Evolutionary conservation across 2,797 vertebrate genomes (phyloP).

Genomic region (Caiman crocodilus): DNA sequence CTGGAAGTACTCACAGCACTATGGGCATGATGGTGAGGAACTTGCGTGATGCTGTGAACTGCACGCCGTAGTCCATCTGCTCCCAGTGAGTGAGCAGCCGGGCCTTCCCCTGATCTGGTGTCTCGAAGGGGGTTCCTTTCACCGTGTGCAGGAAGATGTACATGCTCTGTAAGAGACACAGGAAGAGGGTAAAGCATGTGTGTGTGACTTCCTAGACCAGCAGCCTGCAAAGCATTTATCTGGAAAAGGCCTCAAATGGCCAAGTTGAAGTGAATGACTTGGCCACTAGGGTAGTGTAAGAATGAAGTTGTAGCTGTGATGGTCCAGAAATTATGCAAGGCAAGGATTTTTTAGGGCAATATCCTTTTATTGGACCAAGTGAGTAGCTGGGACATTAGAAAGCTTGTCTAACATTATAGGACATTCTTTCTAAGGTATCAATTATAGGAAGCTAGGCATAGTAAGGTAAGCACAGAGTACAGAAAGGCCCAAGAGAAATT

Average conservation of each 20-base stretch:
- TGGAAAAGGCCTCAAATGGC: background rate
- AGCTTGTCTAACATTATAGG: no score
- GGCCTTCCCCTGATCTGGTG: conserved; percentile 95
- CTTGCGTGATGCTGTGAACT: conserved; percentile 96
- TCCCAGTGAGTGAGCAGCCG: conserved; percentile 97
- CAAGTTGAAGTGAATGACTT: background rate
- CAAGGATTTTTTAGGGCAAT: no score
- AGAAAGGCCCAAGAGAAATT: no score
- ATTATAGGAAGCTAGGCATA: no score
- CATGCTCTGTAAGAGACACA: conserved; percentile 88
- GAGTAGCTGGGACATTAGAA: no score
- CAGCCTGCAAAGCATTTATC: background rate
- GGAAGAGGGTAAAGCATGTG: accelerated
- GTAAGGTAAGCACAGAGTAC: no score
- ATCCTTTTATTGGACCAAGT: no score
- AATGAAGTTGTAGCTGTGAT: no score
- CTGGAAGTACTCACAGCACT: conserved; percentile 88
- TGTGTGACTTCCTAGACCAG: accelerated
- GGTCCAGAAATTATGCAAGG: no score
- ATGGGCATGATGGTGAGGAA: conserved; percentile 98
- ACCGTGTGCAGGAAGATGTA: conserved; percentile 97
- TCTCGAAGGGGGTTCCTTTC: conserved; percentile 97
- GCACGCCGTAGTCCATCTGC: conserved; percentile 98
- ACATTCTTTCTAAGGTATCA: no score
- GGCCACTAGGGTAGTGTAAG: background rate